phyloP scores from a whole-genome alignment of 2,797 vertebrate species.

The Melanotaenia maccullochi region DNA sequence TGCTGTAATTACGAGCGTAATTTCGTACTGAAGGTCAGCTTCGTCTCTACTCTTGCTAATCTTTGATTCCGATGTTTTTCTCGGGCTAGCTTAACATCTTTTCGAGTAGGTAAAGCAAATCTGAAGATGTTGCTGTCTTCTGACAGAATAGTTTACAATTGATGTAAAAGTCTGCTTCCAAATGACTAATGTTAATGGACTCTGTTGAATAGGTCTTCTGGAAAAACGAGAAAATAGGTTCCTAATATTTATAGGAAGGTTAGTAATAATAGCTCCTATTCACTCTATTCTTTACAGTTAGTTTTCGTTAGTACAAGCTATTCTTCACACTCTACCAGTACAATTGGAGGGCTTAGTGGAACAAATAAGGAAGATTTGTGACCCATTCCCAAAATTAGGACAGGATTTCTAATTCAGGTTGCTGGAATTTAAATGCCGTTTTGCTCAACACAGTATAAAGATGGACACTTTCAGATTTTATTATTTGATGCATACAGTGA shows the following conservation, averaged over 20 bases:
- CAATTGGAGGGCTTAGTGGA: not conserved
- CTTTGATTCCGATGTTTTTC: not conserved
- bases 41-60: conserved; percentile 7
- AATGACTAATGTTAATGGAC: not conserved
- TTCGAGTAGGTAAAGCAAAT: not conserved
- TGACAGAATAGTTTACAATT: not conserved
- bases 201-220: not conserved
- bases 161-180: not conserved
- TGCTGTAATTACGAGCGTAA: not conserved
- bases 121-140: not conserved
- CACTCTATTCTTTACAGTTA: not conserved
- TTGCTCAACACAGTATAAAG: no score
- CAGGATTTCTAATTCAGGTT: not conserved
- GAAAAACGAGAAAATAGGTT: not conserved
- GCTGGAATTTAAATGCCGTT: not conserved
- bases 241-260: not conserved
- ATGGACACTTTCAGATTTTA: not conserved
- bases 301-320: not conserved
- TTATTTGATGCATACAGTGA: not conserved
- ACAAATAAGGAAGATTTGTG: not conserved
- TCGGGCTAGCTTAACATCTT: no score
- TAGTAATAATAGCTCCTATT: not conserved
- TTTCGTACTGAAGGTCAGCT: conserved; percentile 74
- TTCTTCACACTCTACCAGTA: not conserved
- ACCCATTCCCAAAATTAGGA: not conserved